Conservation (phyloP, 2,113 vertebrate genomes). For the Paramormyrops kingsleyae region DNA sequence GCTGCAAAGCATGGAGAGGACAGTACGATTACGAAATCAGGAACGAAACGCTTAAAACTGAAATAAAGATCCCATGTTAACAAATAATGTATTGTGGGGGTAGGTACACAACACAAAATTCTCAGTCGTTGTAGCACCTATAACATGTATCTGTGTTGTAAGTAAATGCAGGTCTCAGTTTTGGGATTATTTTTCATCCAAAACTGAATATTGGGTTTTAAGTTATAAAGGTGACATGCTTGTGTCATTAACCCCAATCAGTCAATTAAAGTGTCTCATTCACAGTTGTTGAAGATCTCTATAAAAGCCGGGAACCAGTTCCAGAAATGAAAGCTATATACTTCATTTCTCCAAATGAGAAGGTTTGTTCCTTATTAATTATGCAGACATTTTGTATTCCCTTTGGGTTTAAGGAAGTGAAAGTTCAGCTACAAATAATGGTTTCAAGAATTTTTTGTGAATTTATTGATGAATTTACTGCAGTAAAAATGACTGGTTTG, state of each 20-base stretch:
- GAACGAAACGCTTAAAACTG: not conserved
- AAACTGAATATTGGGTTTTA: not conserved
- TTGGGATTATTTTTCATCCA: not conserved
- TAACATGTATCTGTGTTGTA: not conserved
- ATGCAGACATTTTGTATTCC: not conserved
- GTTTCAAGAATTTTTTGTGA: not conserved
- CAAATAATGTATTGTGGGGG: not conserved
- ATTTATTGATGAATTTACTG: not conserved
- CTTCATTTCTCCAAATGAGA: slow-evolving; percentile 81
- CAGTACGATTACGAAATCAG: not conserved
- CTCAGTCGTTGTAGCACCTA: not conserved
- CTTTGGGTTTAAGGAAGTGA: not conserved
- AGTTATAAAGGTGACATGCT: not conserved
- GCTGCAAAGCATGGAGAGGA: not conserved
- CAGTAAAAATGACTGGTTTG: not conserved
- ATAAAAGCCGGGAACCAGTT: slow-evolving; percentile 84
- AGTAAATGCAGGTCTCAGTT: not conserved
- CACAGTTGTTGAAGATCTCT: slow-evolving; percentile 88
- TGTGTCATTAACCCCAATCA: not conserved
- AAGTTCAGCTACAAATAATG: not conserved
- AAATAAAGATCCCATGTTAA: not conserved
- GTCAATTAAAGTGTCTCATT: slow-evolving; percentile 19
- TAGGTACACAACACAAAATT: not conserved
- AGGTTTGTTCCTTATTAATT: slow-evolving; percentile 60
- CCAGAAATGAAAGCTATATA: slow-evolving; percentile 91